Conservation (phyloP, 2,888 invertebrate species). For the Perithous albicinctus region DNA sequence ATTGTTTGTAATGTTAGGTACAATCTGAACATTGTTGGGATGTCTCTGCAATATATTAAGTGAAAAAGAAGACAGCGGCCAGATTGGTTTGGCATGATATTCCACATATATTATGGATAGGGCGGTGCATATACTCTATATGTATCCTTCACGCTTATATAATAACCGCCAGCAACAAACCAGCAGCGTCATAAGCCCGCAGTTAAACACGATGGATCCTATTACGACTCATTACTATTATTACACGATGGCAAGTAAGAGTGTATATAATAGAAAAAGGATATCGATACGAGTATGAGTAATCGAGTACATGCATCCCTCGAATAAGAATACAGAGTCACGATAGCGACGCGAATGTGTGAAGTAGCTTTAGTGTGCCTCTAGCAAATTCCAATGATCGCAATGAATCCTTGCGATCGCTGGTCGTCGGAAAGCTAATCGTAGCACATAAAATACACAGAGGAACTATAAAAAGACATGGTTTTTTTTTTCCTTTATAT, state of each 20-base stretch:
- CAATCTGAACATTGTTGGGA: not conserved
- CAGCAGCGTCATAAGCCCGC: conserved; percentile 45
- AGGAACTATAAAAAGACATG: not conserved
- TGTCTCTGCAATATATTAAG: not conserved
- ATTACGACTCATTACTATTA: conserved; percentile 66
- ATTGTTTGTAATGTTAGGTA: not conserved
- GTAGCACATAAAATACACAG: not conserved
- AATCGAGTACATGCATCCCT: conserved; percentile 28
- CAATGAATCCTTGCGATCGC: conserved; percentile 17
- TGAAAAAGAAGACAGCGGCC: not conserved
- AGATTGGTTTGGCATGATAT: not conserved
- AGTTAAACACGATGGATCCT: conserved; percentile 62
- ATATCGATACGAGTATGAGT: conserved; percentile 44
- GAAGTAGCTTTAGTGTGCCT: conserved; percentile 6
- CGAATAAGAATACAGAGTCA: conserved; percentile 9
- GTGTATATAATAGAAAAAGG: conserved; percentile 46
- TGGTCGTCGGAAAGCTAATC: not conserved
- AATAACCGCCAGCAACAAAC: conserved; percentile 51
- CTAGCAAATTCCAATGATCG: conserved; percentile 38
- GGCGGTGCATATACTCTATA: not conserved
- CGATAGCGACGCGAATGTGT: conserved; percentile 10
- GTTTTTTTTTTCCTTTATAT: too few relatives aligned
- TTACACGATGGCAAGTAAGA: conserved; percentile 60
- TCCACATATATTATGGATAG: not conserved
- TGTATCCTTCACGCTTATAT: conserved; percentile 36